These are phyloP conservation scores for Sinella curviseta DNA, from an alignment of 1,140 invertebrate genomes.

Conservation along the genomic window DNA sequence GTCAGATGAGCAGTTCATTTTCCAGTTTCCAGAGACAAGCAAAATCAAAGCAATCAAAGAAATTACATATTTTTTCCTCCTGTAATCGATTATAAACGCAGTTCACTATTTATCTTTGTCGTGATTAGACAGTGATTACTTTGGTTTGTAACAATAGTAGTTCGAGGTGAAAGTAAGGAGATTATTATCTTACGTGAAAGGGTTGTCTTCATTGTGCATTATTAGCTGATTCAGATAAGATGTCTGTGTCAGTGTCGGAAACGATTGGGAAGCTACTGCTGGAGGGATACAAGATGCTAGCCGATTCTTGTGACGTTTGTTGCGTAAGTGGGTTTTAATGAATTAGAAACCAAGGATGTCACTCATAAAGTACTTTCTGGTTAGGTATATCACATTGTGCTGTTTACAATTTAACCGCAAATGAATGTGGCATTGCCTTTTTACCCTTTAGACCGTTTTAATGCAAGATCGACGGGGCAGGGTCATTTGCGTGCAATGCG, in stretches of 20 bases:
- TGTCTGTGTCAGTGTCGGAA: slow-evolving; percentile 29
- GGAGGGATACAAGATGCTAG: slow-evolving; percentile 44
- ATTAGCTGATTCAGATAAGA: neutral
- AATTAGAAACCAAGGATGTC: neutral
- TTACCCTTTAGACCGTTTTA: neutral
- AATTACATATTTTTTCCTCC: too few species aligned
- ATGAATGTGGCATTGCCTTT: too few species aligned
- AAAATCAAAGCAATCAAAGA: too few species aligned
- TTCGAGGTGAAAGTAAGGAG: neutral
- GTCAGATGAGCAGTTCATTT: too few species aligned
- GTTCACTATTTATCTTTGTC: too few species aligned
- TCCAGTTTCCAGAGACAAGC: too few species aligned
- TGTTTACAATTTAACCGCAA: too few species aligned
- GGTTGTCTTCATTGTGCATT: neutral
- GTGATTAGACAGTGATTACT: too few species aligned
- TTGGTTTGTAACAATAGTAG: neutral
- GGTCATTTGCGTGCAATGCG: neutral
- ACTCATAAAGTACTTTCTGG: neutral
- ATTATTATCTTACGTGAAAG: too few species aligned
- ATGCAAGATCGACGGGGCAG: neutral
- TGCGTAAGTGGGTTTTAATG: slow-evolving; percentile 31
- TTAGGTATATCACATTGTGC: too few species aligned
- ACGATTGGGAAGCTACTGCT: slow-evolving; percentile 42
- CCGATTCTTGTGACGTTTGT: slow-evolving; percentile 37
- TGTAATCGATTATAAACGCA: too few species aligned